These are phyloP conservation scores for Lepidocyrtinus sp. DNA, from an alignment of 2,888 invertebrate genomes.

Conservation along the genomic window DNA sequence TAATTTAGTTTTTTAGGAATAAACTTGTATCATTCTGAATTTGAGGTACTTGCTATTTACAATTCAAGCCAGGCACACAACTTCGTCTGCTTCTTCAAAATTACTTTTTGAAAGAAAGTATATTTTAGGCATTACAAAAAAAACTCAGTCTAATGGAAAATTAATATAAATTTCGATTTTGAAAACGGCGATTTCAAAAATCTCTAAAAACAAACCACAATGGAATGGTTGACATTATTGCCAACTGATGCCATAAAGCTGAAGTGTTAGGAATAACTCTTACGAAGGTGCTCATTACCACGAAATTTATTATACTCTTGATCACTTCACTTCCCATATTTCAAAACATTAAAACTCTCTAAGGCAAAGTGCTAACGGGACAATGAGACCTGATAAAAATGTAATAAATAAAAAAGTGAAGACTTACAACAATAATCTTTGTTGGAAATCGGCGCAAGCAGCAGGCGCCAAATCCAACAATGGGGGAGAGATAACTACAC, in stretches of 20 bases:
- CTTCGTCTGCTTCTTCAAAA: too few species aligned
- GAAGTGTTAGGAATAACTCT: too few species aligned
- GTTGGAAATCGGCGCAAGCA: conserved; percentile 2
- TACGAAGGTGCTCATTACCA: too few species aligned
- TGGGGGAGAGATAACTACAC: neutral
- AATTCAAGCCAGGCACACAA: too few species aligned
- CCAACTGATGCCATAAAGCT: conserved; percentile 10
- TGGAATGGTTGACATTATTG: neutral
- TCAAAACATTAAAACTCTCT: neutral
- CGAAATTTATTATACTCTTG: too few species aligned
- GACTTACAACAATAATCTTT: neutral
- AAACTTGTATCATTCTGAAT: too few species aligned
- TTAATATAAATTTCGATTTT: neutral
- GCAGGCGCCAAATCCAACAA: neutral
- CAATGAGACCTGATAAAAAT: neutral
- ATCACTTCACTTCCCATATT: conserved; percentile 5
- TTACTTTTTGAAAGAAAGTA: conserved; percentile 9
- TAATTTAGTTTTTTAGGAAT: too few species aligned
- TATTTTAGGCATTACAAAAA: too few species aligned
- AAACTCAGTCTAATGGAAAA: neutral
- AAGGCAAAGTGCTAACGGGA: neutral
- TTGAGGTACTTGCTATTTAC: too few species aligned
- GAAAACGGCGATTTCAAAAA: too few species aligned
- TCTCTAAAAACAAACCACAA: too few species aligned
- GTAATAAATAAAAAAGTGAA: neutral